These are phyloP conservation scores for Pterostichus madidus DNA, from an alignment of 2,888 invertebrate genomes.

Conservation along the genomic window DNA sequence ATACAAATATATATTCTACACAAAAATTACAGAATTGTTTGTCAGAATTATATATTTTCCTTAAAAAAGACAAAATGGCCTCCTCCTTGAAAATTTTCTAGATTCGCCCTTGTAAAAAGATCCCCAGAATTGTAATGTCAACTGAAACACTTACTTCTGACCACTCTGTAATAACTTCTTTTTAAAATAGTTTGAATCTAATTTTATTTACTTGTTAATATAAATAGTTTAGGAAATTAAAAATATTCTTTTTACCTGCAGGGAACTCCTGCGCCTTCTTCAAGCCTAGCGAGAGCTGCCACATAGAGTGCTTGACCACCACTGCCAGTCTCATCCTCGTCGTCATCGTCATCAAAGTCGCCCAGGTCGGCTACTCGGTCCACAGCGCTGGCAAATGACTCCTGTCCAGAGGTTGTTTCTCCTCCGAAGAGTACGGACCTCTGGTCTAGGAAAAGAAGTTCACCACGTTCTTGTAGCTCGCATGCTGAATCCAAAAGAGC, in stretches of 20 bases:
- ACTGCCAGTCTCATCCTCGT: conserved; percentile 96
- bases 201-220: no score
- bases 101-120: no score
- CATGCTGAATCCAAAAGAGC: conserved; percentile 90
- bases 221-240: no score
- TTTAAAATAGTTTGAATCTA: no score
- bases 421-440: conserved; percentile 92
- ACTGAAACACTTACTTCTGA: no score
- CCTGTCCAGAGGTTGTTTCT: conserved; percentile 63
- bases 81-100: no score
- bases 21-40: no score
- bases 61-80: no score
- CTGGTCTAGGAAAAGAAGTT: conserved; percentile 92
- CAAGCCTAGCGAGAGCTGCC: conserved; percentile 89
- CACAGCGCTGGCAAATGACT: conserved; percentile 75
- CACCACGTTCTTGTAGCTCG: conserved; percentile 91
- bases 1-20: no score
- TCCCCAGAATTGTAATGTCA: no score
- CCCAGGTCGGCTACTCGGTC: conserved; percentile 76
- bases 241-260: conserved; percentile 73
- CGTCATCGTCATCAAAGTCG: conserved; percentile 81
- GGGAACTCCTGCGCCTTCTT: conserved; percentile 84
- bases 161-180: no score
- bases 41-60: no score
- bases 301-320: conserved; percentile 96